A percentile compares a stretch with the other conserved stretches of the same genome.
These are phyloP conservation scores for Clitarchus hookeri DNA, from an alignment of 2,888 invertebrate genomes.

Conservation along the genomic window DNA sequence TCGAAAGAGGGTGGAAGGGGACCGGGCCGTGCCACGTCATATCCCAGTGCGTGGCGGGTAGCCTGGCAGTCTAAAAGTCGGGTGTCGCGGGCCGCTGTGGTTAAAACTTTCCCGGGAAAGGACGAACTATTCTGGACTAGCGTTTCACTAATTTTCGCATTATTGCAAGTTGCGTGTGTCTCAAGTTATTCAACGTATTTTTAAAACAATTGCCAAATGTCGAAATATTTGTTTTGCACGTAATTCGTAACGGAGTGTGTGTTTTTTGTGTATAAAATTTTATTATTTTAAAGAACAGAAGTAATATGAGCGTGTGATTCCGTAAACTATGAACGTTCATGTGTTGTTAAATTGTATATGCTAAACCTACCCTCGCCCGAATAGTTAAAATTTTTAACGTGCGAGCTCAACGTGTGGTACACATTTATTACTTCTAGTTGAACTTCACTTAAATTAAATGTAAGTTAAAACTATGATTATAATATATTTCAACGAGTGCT, in stretches of 20 bases:
- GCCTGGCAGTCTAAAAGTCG: neutral
- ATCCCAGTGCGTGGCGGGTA: neutral
- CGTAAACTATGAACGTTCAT: neutral
- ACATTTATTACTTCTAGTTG: neutral
- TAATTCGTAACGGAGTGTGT: neutral
- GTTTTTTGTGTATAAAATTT: neutral
- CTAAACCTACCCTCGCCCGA: neutral
- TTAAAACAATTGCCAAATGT: too few relatives aligned
- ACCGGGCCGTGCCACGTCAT: slow-evolving; percentile 10
- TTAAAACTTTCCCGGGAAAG: neutral
- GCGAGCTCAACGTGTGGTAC: neutral
- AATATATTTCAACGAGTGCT: neutral
- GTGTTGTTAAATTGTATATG: neutral
- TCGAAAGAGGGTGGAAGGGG: neutral
- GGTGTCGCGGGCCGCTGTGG: neutral
- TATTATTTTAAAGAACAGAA: too few relatives aligned
- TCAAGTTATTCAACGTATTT: neutral
- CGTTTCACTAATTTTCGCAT: neutral
- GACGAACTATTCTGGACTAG: neutral
- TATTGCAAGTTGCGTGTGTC: neutral
- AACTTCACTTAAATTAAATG: neutral
- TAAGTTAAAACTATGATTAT: neutral
- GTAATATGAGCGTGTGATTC: neutral
- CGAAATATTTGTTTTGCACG: neutral
- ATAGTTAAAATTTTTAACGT: neutral